Evolutionary conservation across 2,113 vertebrate species (phyloP).

Genomic region (Nesogale talazaci): DNA sequence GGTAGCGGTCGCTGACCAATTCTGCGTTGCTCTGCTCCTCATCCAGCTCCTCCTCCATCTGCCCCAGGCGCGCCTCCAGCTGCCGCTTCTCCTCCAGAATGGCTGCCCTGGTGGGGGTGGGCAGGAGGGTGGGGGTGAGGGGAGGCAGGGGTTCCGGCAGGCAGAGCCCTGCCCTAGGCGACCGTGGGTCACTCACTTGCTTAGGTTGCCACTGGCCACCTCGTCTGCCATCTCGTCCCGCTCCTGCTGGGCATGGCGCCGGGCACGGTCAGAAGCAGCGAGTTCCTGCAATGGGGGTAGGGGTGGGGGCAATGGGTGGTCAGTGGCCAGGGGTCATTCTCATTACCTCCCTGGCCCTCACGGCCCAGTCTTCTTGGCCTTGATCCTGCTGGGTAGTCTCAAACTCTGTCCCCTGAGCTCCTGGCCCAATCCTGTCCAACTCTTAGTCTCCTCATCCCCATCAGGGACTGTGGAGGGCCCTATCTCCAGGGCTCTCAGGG

Average conservation of each 20-base stretch:
- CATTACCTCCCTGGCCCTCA: neutral
- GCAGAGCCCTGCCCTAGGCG: rapidly evolving
- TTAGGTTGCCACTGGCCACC: conserved; percentile 89
- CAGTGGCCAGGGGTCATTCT: neutral
- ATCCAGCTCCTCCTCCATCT: conserved; percentile 94
- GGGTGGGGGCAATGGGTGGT: neutral
- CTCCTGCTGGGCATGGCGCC: conserved; percentile 92
- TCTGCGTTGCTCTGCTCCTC: conserved; percentile 93
- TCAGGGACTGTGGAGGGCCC: no score
- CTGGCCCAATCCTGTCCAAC: neutral
- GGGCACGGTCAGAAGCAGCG: conserved; percentile 89
- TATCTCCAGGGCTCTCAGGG: no score
- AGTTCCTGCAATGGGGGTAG: conserved; percentile 88
- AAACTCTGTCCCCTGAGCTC: neutral
- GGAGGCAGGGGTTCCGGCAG: neutral
- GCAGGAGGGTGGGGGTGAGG: rapidly evolving
- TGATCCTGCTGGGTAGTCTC: neutral
- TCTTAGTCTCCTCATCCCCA: neutral
- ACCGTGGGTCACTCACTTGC: conserved; percentile 87
- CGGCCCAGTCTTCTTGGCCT: neutral
- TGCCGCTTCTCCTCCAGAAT: conserved; percentile 92
- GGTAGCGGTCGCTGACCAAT: conserved; percentile 89
- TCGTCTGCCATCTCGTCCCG: conserved; percentile 92
- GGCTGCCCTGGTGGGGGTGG: conserved; percentile 80
- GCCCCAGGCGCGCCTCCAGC: conserved; percentile 89